Evolutionary conservation across 2,797 vertebrate species (phyloP), one percentile per base, ranked within the genome.

Genomic region (Peromyscus nudipes): DNA sequence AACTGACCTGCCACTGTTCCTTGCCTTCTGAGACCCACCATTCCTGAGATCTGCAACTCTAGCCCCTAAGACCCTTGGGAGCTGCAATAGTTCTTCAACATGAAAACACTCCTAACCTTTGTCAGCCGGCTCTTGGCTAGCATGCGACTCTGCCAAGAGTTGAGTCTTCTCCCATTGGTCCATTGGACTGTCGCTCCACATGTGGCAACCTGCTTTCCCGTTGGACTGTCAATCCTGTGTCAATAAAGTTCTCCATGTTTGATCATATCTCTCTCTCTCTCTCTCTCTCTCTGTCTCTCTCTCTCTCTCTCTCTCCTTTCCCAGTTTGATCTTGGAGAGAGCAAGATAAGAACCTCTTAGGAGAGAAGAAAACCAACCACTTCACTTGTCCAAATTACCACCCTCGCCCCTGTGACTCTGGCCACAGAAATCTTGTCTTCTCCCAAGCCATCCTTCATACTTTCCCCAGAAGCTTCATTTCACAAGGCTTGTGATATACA

Each of bases 401-500:
- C 71, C 46, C 13, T 57, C 12, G 57, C 79, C 57, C n/a, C 13
- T 40, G 6, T 25, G 25, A 27, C 37, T 43, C 89, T 43, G 43
- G 31, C 62, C 65, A 25, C 19, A 85, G 34, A 29, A 88, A 65
- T 52, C 34, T 91, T 77, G 31, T n/a, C 49, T 85, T 96, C 69
- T 93, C 73, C 69, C 19, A 73, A 69, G 76, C 14, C 37, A 46
- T 43, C 73, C 57, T 92, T 85, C 31, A 89, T 6, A 52, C 0
- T 88, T 94, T 83, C 79, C 65, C 31, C 49, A 60, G 31, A 94
- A 43, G 29, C 21, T 83, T n/a, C 14, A 37, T 40, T 90, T 94
- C 86, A 86, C 73, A 94, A 73, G n/a, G 25, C 6, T 93, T 80
- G 49, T 25, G 27, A 73, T 52, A 73, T 52, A 83, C 2, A 14